Evolutionary conservation across 2,888 invertebrate species (phyloP), one percentile per base, ranked within the genome.

Genomic region (Stratiomys singularior): DNA sequence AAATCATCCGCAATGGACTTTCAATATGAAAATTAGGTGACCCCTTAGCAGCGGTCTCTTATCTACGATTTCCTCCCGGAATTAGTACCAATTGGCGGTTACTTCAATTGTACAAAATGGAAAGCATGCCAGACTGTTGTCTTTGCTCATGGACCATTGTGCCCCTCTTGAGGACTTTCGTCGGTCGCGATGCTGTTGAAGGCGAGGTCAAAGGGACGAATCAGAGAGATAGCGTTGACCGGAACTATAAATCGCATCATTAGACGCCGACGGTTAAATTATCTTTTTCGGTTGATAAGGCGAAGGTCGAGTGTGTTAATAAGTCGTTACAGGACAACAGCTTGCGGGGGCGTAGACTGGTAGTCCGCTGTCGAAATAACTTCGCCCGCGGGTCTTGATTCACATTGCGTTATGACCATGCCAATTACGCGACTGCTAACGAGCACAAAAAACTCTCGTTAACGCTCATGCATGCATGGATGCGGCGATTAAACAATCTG

Each of bases 211-310:
- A 72, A 37, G 66, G 37, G 66, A n/a, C 37, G 25, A 56, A 46
- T 21, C 23, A 46, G 25, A 56, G 37, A 18, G 66, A 66, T 28
- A 4, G 27, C 27, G 21, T 37, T 30, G 66, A 66, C n/a, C 30
- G n/a, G 28, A 66, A 56, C 71, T 56, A 72, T 72, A 72, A 72
- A 72, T 72, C 71, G 71, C 71, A 72, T 72, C 71, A 72, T 72
- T 72, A 44, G 56, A 72, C 27, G 56, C 46, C 52, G 56, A 72
- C 56, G 27, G 27, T 72, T 72, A 56, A 56, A 52, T 56, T 72
- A 37, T 28, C 71, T 56, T n/a, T 67, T 71, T 21, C 13, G 52
- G 56, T 28, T 56, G 71, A 72, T 72, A 72, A 72, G 71, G 37
- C 30, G 66, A 72, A 72, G 28, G 71, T 72, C 71, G 71, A 23